A percentile compares a stretch with the other conserved stretches of the same genome.
Conservation (phyloP, 2,113 vertebrate genomes). For the Neodontobutis hainanensis region DNA sequence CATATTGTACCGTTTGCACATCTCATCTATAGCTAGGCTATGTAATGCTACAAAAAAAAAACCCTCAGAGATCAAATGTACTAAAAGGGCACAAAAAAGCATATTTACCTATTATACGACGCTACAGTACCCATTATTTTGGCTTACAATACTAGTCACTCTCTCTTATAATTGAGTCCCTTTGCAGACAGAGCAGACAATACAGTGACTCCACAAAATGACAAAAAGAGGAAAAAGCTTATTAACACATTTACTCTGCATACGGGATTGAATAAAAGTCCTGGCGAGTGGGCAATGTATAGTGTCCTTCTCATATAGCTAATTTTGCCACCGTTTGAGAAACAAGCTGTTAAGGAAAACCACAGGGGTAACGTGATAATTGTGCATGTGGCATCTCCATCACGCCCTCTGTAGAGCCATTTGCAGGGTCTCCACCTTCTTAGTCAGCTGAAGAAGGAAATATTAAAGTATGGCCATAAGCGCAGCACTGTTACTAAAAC, state of each 20-base stretch:
- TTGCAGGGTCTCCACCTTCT: conserved; percentile 45
- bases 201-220: not conserved
- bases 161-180: conserved; percentile 48
- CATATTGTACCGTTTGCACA: too few relatives aligned
- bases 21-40: too few relatives aligned
- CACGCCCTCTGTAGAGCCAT: conserved; percentile 43
- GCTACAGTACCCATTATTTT: conserved; percentile 10
- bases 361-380: conserved; percentile 44
- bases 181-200: conserved; percentile 34
- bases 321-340: conserved; percentile 37
- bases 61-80: too few relatives aligned
- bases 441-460: conserved; percentile 51
- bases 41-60: too few relatives aligned
- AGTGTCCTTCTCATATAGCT: conserved; percentile 13
- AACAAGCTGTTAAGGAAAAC: conserved; percentile 46
- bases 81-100: too few relatives aligned
- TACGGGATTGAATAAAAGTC: conserved; percentile 13
- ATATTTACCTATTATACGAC: not conserved
- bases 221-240: conserved; percentile 3
- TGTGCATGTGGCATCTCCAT: conserved; percentile 49
- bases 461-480: conserved; percentile 43
- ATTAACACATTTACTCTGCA: conserved; percentile 1
- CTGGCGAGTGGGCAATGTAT: conserved; percentile 18
- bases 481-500: conserved; percentile 54
- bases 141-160: conserved; percentile 16